Conservation (phyloP, 2,797 vertebrate genomes). For the Knipowitschia caucasica region DNA sequence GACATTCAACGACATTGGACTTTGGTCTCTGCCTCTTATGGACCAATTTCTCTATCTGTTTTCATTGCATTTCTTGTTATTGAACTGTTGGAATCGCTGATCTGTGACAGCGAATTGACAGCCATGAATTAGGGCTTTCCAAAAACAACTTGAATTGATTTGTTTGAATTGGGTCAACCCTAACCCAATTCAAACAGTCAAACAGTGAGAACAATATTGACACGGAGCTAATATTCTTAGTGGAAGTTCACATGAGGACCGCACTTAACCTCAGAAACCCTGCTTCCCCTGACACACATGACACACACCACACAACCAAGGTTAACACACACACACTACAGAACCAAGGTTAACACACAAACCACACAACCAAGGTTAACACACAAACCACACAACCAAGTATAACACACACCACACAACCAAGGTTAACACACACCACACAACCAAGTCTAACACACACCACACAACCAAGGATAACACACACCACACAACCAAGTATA, state of each 20-base stretch:
- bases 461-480: constrained; percentile 1
- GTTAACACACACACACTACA: constrained; percentile 12
- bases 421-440: constrained; percentile 10
- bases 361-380: constrained; percentile 12
- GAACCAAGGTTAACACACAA: constrained; percentile 6
- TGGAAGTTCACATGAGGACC: constrained; percentile 19
- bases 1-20: no score
- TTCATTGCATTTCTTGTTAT: no score
- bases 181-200: background rate
- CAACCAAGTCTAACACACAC: constrained; percentile 8
- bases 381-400: constrained; percentile 10
- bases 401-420: constrained; percentile 3
- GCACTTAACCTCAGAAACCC: background rate
- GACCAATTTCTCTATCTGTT: no score
- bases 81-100: no score
- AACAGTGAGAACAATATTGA: constrained; percentile 11
- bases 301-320: constrained; percentile 10
- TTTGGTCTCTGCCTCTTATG: no score
- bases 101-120: no score
- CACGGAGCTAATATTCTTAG: constrained; percentile 21
- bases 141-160: no score
- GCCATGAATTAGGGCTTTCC: no score
- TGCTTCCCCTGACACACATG: background rate
- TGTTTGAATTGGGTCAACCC: no score
- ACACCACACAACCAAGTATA: constrained; percentile 5